Evolutionary conservation across 2,113 vertebrate genomes (phyloP).

Genomic region (Nestor notabilis): DNA sequence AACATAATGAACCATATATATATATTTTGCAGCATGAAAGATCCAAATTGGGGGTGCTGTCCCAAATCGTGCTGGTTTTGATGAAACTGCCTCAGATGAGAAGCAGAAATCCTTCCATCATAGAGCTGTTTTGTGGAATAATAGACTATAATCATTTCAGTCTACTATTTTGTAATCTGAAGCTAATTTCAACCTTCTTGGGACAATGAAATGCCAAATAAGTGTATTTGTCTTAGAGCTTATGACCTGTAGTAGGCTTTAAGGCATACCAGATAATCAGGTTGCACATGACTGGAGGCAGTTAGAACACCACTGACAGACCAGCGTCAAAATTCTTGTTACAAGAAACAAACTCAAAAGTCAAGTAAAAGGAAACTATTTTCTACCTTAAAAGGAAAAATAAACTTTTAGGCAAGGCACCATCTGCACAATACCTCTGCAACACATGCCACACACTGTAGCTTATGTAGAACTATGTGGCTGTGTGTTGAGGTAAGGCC

Average conservation of each 20-base stretch:
- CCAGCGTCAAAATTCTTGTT: background rate
- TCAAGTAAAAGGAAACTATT: background rate
- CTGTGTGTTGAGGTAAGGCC: background rate
- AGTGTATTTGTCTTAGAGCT: background rate
- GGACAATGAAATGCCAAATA: background rate
- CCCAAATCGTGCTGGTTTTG: background rate
- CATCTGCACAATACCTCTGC: rapidly evolving
- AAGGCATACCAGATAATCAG: background rate
- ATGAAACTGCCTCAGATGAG: background rate
- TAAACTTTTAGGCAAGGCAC: background rate
- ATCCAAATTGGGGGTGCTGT: background rate
- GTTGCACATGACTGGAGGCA: background rate
- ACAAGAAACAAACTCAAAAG: background rate
- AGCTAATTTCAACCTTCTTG: background rate
- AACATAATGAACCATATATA: background rate
- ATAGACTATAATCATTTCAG: background rate
- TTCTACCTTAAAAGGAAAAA: background rate
- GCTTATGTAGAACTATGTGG: background rate
- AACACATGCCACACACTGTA: background rate
- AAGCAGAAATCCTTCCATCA: background rate
- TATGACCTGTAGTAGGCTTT: too few species aligned
- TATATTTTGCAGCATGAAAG: background rate
- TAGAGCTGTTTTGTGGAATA: background rate
- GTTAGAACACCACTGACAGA: background rate
- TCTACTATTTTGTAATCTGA: background rate